phyloP scores from a whole-genome alignment of 1,140 invertebrate genomes.

The Atta cephalotes region DNA sequence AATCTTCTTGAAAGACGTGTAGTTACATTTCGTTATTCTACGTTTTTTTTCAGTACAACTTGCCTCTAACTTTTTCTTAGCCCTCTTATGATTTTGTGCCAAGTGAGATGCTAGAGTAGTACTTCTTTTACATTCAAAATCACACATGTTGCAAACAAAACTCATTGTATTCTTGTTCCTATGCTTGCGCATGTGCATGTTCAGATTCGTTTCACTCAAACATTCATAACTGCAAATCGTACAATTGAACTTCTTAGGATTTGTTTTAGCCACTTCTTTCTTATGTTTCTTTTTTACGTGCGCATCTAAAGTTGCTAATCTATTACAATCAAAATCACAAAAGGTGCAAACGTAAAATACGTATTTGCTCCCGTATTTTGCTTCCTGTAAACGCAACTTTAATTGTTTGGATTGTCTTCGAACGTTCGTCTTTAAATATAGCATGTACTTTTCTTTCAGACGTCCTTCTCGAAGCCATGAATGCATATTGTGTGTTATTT shows the following conservation, averaged over 20 bases:
- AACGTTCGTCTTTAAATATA: background rate
- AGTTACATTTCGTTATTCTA: background rate
- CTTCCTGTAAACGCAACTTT: background rate
- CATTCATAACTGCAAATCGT: constrained; percentile 21
- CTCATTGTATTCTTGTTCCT: background rate
- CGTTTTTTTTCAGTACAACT: constrained; percentile 17
- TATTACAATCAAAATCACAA: constrained; percentile 61
- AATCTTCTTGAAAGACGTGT: background rate
- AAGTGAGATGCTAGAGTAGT: constrained; percentile 67
- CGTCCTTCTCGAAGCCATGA: constrained; percentile 26
- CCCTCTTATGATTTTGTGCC: constrained; percentile 44
- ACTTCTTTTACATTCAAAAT: constrained; percentile 68
- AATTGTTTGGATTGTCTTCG: background rate
- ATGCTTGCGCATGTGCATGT: constrained; percentile 36
- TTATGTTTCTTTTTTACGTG: constrained; percentile 59
- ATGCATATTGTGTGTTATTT: constrained; percentile 63
- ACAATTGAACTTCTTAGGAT: background rate
- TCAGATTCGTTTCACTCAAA: background rate
- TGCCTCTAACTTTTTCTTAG: background rate
- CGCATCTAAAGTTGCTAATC: background rate
- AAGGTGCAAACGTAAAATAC: constrained; percentile 37
- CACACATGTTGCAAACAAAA: constrained; percentile 63
- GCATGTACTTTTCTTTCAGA: background rate
- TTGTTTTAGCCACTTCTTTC: background rate
- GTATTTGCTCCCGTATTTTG: constrained; percentile 20